phyloP scores from a whole-genome alignment of 1,140 invertebrate species.

The Drosophila sturtevanti region DNA sequence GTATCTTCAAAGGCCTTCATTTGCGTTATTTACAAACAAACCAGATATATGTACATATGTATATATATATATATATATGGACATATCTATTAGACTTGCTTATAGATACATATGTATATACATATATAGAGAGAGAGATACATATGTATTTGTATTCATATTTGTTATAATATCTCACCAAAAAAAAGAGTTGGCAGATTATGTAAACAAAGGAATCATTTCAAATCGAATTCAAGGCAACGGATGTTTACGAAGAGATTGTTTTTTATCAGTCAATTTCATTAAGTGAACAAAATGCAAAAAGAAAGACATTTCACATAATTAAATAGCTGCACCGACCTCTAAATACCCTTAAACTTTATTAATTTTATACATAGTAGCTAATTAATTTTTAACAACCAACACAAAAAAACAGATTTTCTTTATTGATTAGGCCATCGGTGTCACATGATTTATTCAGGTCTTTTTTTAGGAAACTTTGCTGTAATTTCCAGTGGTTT shows the following conservation, averaged over 20 bases:
- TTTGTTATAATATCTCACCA: conserved; percentile 24
- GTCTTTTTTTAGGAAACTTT: no score
- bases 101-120: no score
- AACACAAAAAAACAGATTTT: no score
- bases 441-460: no score
- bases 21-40: conserved; percentile 71
- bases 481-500: no score
- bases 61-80: conserved; percentile 32
- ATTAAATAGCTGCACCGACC: conserved; percentile 22
- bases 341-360: not conserved
- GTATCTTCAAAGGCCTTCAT: conserved; percentile 56
- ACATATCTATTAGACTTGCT: conserved; percentile 22
- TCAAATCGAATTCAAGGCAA: conserved; percentile 54
- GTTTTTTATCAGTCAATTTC: conserved; percentile 53
- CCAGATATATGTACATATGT: conserved; percentile 31
- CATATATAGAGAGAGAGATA: conserved; percentile 30
- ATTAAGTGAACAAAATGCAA: conserved; percentile 52
- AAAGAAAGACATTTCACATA: conserved; percentile 31
- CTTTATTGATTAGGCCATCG: no score
- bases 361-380: no score
- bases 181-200: conserved; percentile 17
- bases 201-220: conserved; percentile 73
- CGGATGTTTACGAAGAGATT: conserved; percentile 62
- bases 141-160: conserved; percentile 33
- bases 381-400: no score